Percentiles rank a stretch among this genome's conserved stretches.
phyloP scores from a whole-genome alignment of 2,888 invertebrate species.

The Taenaris catops region DNA sequence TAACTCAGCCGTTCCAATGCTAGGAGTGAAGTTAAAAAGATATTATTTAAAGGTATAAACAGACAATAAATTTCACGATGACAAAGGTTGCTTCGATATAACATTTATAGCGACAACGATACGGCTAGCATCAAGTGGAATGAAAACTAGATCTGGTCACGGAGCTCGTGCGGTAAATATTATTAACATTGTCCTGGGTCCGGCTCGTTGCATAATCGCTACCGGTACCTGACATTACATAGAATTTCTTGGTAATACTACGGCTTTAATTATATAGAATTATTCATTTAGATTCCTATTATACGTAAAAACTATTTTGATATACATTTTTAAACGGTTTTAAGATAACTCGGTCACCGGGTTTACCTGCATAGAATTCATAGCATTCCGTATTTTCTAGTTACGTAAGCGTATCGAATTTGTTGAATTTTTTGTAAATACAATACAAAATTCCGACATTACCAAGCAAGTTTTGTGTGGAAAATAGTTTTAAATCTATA shows the following conservation, averaged over 20 bases:
- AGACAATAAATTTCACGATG: constrained; percentile 15
- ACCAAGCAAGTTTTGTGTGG: too few relatives aligned
- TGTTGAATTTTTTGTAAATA: too few relatives aligned
- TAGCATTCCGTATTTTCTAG: not conserved
- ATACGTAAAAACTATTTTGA: constrained; percentile 23
- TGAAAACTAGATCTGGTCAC: constrained; percentile 48
- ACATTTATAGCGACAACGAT: constrained; percentile 18
- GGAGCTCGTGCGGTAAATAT: constrained; percentile 45
- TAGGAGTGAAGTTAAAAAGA: too few relatives aligned
- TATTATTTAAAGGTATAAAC: constrained; percentile 13
- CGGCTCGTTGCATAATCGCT: constrained; percentile 68
- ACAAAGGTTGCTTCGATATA: constrained; percentile 20
- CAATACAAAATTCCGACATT: too few relatives aligned
- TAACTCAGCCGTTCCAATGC: too few relatives aligned
- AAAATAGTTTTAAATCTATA: too few relatives aligned
- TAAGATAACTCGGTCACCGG: constrained; percentile 16
- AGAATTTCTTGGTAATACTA: constrained; percentile 38
- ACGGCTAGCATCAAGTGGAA: constrained; percentile 26
- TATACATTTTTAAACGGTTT: constrained; percentile 23
- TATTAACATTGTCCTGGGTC: constrained; percentile 63
- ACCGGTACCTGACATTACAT: constrained; percentile 43
- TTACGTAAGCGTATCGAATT: too few relatives aligned
- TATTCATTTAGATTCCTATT: constrained; percentile 30
- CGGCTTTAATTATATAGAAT: constrained; percentile 46
- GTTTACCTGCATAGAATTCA: constrained; percentile 3